Base-by-base conservation (phyloP, 2,113 vertebrate genomes). In the Leiothrix lutea region DNA sequence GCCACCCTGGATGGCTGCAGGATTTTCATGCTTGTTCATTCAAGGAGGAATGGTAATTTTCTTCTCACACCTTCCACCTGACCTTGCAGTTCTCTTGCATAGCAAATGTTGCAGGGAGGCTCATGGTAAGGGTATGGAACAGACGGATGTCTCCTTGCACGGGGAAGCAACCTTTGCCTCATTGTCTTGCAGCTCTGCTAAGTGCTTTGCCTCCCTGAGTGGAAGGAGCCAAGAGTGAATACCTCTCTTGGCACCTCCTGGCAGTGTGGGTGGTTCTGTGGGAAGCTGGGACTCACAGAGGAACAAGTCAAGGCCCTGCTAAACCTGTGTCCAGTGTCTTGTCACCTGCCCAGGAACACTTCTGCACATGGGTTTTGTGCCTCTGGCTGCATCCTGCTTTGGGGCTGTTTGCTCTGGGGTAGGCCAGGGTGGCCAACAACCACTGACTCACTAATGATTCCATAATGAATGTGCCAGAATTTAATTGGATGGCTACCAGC, bases 51-150 rank as follows among this genome's bases (percentile, higher is more conserved):
- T 15, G 44, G 31, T 40, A 74, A 3, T 91, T 87, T 84, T 74
- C 28, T 86, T 74, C 38, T 85, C 96, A 96, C 31, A 97, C 97
- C 91, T 97, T 93, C 94, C 90, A 93, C 97, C 97, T 98, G 94
- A 97, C 48, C 36, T 88, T 83, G 62, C 28, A 18, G 61, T 72
- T 88, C 48, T 12, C 64, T 62, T 79, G 42, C 60, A 18, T 5
- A 48, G 35, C 13, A 73, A 35, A 53, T 67, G 31, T 70, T 93
- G 36, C 60, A 87, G 51, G 26, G 61, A 79, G 33, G 38, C 48
- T 90, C 9, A 11, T 12, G 48, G 38, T 29, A 40, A n/a, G 35
- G 29, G 7, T 79, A 40, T 60, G 29, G 26, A 73, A 72, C 57
- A 53, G 48, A 42, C 7, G 57, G 44, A 29, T 85, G 81, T 75